Evolutionary conservation across 1,140 invertebrate species (phyloP), one percentile per base, ranked within the genome.

Genomic region (Diachasmimorpha longicaudata): DNA sequence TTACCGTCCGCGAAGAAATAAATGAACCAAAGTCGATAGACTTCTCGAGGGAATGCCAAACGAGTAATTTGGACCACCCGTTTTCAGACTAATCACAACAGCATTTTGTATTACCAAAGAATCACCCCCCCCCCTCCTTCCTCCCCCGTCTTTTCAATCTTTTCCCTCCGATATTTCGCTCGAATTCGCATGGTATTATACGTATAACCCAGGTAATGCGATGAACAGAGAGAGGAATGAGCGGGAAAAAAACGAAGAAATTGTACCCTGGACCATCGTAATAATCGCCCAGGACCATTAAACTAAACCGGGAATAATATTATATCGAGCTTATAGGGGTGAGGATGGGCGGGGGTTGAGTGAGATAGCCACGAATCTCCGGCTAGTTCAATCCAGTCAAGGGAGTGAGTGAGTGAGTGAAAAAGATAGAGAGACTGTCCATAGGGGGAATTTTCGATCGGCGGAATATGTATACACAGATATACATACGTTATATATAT

Each of bases 231-330:
- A 77, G 44, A 6, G 21, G 77, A 70, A 48, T 52, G 14, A 74
- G 42, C 11, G 63, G 16, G 55, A 74, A 72, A 76, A 76, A 79
- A 58, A 78, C 74, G 75, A 72, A 71, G 72, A 76, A n/a, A 75
- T 42, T 23, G 11, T 58, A 78, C 55, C 76, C 74, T 70, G 74
- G 74, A 39, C 78, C 75, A 79, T 79, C 78, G 87, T 89, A 88
- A 89, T 89, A 89, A 89, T 89, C 88, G 86, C 84, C 85, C 85
- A 79, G 81, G 85, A 88, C 86, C 86, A 89, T 89, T 89, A 89
- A 89, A 89, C 88, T 88, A 87, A 88, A 89, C 86, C 86, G 86
- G 84, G 87, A 89, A 89, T 89, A 89, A 89, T 89, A 89, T 88
- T 89, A 88, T 87, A 89, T 88, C 86, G 85, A 87, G 85, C 85